Percentiles rank a stretch among this genome's conserved stretches.
Conservation (phyloP, 2,888 invertebrate genomes). For the Pristionchus mayeri region DNA sequence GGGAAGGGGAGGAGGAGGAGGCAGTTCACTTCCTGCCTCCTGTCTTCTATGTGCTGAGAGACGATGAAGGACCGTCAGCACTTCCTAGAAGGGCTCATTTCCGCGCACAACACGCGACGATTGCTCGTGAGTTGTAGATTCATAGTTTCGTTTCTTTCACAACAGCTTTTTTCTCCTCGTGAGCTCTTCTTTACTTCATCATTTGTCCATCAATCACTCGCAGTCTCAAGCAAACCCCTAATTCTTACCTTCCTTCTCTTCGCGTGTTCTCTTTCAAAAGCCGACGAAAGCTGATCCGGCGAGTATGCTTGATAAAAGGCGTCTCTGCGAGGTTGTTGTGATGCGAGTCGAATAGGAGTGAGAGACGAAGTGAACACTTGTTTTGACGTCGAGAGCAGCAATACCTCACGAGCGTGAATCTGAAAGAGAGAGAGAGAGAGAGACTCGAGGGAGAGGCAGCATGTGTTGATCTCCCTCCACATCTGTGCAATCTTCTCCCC, state of each 20-base stretch:
- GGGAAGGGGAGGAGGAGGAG: constrained; percentile 41
- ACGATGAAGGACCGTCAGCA: constrained; percentile 43
- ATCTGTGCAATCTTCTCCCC: not conserved
- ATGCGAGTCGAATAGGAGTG: not conserved
- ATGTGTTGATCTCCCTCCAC: constrained; percentile 20
- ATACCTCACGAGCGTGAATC: constrained; percentile 15
- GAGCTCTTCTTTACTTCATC: constrained; percentile 30
- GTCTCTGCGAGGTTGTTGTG: constrained; percentile 29
- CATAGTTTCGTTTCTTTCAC: constrained; percentile 17
- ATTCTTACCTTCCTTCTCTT: not conserved
- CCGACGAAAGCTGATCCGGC: not conserved
- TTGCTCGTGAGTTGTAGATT: constrained; percentile 52
- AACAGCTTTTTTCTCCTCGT: not conserved
- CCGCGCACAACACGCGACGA: constrained; percentile 57
- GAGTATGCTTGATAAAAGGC: constrained; percentile 38
- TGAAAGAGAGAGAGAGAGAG: constrained; percentile 13
- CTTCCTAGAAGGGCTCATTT: constrained; percentile 58
- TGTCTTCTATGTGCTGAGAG: not conserved
- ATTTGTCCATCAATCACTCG: constrained; percentile 44
- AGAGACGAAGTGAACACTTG: constrained; percentile 5
- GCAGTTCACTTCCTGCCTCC: constrained; percentile 11
- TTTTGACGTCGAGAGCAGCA: constrained; percentile 24
- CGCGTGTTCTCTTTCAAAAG: constrained; percentile 27
- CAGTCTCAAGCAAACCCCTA: not conserved
- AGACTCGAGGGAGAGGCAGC: constrained; percentile 13